These are phyloP conservation scores for Zaprionus capensis DNA, from an alignment of 1,140 invertebrate species.

Conservation along the genomic window DNA sequence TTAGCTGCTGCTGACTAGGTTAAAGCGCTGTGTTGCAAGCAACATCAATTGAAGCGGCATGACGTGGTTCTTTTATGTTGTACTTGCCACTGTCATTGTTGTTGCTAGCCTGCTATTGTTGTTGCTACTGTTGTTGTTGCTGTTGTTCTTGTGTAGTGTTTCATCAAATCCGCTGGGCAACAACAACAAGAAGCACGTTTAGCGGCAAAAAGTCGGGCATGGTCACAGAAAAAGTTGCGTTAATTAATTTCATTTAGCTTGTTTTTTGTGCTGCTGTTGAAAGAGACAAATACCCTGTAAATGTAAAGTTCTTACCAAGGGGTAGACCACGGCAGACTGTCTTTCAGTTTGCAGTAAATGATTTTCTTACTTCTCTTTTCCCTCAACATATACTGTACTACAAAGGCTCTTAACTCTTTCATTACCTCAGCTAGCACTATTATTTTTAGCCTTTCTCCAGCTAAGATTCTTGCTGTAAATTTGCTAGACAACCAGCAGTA, in stretches of 20 bases:
- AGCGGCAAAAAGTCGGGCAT: slow-evolving; percentile 17
- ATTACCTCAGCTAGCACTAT: too few species aligned
- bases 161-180: slow-evolving; percentile 29
- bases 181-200: slow-evolving; percentile 1
- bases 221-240: slow-evolving; percentile 43
- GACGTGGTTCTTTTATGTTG: slow-evolving; percentile 20
- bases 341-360: not conserved
- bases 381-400: too few species aligned
- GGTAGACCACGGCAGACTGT: not conserved
- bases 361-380: too few species aligned
- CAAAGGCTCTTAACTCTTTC: too few species aligned
- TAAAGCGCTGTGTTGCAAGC: slow-evolving; percentile 30
- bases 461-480: too few species aligned
- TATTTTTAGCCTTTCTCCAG: too few species aligned
- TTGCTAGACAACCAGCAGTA: not conserved
- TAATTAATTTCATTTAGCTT: slow-evolving; percentile 54
- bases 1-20: slow-evolving; percentile 41
- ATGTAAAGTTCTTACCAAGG: not conserved
- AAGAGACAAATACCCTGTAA: slow-evolving; percentile 5
- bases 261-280: not conserved
- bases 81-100: not conserved
- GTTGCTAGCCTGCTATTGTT: not conserved
- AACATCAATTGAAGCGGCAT: slow-evolving; percentile 45
- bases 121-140: not conserved
- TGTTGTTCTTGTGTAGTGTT: slow-evolving; percentile 8